phyloP scores from a whole-genome alignment of 2,113 vertebrate species.

The Vanacampus margaritifer region DNA sequence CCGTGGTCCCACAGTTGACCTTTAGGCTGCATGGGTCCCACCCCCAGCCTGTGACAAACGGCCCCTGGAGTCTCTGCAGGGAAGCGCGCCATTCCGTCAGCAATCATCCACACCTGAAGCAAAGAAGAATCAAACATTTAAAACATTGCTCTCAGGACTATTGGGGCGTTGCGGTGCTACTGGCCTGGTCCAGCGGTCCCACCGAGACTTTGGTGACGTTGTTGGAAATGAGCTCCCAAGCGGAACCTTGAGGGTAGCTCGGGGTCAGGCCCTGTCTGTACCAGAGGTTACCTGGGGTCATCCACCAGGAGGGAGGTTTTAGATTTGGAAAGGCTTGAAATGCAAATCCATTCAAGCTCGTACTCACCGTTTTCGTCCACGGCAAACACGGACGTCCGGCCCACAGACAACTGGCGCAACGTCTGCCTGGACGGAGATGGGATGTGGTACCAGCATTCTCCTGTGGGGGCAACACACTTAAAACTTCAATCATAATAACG shows the following conservation, averaged over 20 bases:
- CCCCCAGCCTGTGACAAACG: conserved; percentile 81
- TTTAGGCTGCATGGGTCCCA: conserved; percentile 85
- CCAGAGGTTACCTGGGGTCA: conserved; percentile 84
- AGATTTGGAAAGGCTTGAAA: not conserved
- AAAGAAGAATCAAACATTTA: conserved; percentile 1
- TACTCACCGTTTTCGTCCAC: conserved; percentile 88
- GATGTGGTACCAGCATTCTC: conserved; percentile 97
- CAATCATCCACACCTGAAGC: conserved; percentile 89
- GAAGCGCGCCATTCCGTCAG: conserved; percentile 86
- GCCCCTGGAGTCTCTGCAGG: conserved; percentile 83
- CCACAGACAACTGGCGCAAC: conserved; percentile 88
- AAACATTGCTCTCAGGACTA: not conserved
- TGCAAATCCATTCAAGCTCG: not conserved
- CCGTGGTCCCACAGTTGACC: conserved; percentile 93
- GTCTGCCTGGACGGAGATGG: conserved; percentile 86
- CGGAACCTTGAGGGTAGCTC: conserved; percentile 90
- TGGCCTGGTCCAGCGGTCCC: conserved; percentile 93
- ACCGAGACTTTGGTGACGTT: conserved; percentile 89
- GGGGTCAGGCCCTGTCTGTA: conserved; percentile 90
- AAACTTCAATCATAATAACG: not conserved
- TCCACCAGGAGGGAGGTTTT: not conserved
- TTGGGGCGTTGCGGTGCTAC: not conserved
- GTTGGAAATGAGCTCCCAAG: conserved; percentile 91
- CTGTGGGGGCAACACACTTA: conserved; percentile 58
- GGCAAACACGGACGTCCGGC: conserved; percentile 85